phyloP scores from a whole-genome alignment of 2,113 vertebrate genomes.

The Chroicocephalus ridibundus region DNA sequence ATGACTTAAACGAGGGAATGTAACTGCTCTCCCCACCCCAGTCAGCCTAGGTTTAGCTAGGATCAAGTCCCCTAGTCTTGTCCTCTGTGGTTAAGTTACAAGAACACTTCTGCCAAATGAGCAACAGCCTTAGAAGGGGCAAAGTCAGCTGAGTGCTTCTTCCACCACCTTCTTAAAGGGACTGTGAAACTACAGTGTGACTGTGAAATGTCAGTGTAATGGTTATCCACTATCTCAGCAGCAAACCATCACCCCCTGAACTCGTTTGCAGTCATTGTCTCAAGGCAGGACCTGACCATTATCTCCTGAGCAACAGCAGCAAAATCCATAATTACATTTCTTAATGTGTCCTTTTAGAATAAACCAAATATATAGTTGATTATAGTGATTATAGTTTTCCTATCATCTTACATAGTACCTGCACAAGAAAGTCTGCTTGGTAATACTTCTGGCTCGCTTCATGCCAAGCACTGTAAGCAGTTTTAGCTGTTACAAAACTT shows the following conservation, averaged over 20 bases:
- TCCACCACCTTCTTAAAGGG: neutral
- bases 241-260: neutral
- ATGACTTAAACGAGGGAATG: neutral
- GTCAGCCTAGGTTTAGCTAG: neutral
- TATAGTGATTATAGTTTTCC: neutral
- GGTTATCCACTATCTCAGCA: neutral
- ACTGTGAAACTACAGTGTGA: neutral
- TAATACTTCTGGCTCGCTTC: neutral
- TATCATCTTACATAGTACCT: neutral
- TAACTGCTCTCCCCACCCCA: neutral
- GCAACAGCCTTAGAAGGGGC: neutral
- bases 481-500: neutral
- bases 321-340: neutral
- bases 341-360: neutral
- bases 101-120: neutral
- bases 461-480: neutral
- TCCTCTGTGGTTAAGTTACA: neutral
- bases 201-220: neutral
- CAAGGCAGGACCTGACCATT: neutral
- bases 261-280: neutral
- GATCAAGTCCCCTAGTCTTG: neutral
- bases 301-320: neutral
- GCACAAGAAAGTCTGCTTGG: neutral
- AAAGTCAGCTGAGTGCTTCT: neutral
- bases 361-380: neutral